Percentiles rank a stretch among this genome's conserved stretches.
phyloP scores from a whole-genome alignment of 2,113 vertebrate genomes.

The Eira barbara region DNA sequence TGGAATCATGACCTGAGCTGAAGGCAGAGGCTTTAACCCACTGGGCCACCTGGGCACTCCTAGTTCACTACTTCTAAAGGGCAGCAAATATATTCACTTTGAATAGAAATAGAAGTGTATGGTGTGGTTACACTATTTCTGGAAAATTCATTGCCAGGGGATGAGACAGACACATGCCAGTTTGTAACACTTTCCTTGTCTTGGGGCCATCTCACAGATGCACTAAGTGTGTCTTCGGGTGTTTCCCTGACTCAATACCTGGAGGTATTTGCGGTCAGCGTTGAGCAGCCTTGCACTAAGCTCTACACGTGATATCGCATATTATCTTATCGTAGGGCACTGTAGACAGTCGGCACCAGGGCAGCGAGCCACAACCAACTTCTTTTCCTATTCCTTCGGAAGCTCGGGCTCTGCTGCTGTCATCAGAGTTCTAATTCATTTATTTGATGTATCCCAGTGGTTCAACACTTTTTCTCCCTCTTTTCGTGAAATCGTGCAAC shows the following conservation, averaged over 20 bases:
- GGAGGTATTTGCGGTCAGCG: neutral
- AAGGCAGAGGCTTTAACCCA: too few species aligned
- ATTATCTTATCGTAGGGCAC: neutral
- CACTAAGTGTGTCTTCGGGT: neutral
- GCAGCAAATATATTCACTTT: neutral
- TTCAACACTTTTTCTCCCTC: neutral
- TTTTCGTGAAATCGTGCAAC: neutral
- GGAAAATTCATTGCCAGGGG: neutral
- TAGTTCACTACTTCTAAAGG: neutral
- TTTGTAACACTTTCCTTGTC: neutral
- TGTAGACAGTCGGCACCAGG: neutral
- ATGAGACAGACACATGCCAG: neutral
- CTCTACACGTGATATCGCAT: rapidly evolving
- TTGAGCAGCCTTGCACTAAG: neutral
- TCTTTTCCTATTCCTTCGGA: neutral
- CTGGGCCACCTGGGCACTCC: too few species aligned
- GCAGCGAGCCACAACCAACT: neutral
- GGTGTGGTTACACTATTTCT: neutral
- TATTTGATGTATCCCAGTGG: neutral
- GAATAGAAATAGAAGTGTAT: too few species aligned
- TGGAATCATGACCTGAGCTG: too few species aligned
- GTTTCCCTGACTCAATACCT: neutral
- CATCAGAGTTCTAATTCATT: neutral
- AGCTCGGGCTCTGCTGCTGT: neutral
- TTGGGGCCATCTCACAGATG: neutral